These are phyloP conservation scores for Agriopis aurantiaria DNA, from an alignment of 2,888 invertebrate species.

Conservation along the genomic window DNA sequence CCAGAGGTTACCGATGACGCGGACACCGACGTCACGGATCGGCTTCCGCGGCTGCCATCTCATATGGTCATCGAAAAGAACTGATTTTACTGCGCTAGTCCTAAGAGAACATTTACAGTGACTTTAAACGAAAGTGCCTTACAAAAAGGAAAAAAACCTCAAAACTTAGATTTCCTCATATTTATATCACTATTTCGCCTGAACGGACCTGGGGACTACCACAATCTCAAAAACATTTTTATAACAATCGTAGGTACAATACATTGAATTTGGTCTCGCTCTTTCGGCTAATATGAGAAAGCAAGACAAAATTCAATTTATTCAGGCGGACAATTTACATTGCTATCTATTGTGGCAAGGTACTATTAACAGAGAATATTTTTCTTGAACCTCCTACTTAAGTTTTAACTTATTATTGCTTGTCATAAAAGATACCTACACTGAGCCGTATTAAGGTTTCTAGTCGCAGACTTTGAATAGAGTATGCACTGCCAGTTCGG, in stretches of 20 bases:
- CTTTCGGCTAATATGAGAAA: too few species aligned
- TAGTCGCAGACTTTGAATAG: conserved; percentile 17
- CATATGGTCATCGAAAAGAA: neutral
- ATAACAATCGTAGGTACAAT: too few species aligned
- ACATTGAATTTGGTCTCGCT: too few species aligned
- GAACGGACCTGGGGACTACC: neutral
- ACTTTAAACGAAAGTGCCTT: neutral
- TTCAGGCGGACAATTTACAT: neutral
- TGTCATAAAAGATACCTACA: neutral
- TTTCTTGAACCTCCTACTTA: neutral
- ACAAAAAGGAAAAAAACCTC: neutral
- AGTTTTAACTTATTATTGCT: neutral
- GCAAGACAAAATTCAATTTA: too few species aligned
- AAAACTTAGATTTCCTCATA: neutral
- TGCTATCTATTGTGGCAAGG: too few species aligned
- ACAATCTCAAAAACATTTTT: too few species aligned
- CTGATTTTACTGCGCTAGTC: conserved; percentile 1
- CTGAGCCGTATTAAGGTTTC: conserved; percentile 29
- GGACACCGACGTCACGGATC: neutral
- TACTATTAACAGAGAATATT: too few species aligned
- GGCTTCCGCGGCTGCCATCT: neutral
- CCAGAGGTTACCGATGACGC: too few species aligned
- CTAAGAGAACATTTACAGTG: neutral
- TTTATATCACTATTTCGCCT: neutral
- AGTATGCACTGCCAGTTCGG: neutral